These are phyloP conservation scores for Syrista parreyssii DNA, from an alignment of 2,888 invertebrate species.

Conservation along the genomic window DNA sequence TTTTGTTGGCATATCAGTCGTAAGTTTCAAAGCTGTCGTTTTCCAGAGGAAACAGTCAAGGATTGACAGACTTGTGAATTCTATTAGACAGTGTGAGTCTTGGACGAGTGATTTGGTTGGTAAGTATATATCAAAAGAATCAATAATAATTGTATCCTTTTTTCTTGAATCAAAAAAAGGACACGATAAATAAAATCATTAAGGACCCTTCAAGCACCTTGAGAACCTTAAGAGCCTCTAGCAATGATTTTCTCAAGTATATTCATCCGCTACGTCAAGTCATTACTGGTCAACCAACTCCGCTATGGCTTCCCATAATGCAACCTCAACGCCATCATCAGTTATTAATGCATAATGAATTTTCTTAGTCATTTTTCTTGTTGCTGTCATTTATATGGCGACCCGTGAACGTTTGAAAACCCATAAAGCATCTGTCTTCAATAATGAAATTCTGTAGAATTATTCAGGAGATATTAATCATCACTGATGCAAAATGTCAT, in stretches of 20 bases:
- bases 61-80: neutral
- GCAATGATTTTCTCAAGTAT: neutral
- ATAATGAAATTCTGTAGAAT: neutral
- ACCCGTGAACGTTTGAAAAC: neutral
- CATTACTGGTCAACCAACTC: neutral
- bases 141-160: neutral
- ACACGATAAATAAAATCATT: neutral
- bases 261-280: neutral
- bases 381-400: neutral
- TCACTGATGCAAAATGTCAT: neutral
- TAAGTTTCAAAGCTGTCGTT: slow-evolving; percentile 43
- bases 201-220: neutral
- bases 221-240: neutral
- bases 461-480: neutral
- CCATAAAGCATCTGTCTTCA: neutral
- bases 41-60: slow-evolving; percentile 22
- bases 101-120: neutral
- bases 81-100: neutral
- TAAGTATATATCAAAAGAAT: neutral
- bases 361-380: neutral
- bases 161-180: neutral
- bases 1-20: slow-evolving; percentile 43
- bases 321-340: neutral
- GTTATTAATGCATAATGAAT: neutral
- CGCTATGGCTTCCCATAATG: neutral